phyloP scores from a whole-genome alignment of 1,140 invertebrate species.

The Notospermus geniculatus region DNA sequence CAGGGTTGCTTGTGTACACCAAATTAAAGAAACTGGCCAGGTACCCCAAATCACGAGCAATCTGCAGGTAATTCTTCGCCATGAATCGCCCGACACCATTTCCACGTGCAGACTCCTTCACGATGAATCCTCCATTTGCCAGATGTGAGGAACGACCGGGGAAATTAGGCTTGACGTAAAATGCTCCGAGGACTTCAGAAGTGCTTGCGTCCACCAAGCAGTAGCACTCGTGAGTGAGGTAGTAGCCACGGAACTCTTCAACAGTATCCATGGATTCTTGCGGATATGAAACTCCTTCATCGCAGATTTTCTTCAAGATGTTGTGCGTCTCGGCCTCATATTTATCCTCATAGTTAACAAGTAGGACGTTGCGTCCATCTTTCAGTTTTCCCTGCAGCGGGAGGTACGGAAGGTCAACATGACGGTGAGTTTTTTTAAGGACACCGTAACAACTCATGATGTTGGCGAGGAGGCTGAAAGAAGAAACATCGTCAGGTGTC shows the following conservation, averaged over 20 bases:
- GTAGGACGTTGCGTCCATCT: background rate
- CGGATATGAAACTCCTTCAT: constrained; percentile 38
- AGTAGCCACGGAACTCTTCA: constrained; percentile 34
- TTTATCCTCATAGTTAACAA: too few species aligned
- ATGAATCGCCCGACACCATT: constrained; percentile 32
- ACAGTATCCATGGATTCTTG: constrained; percentile 28
- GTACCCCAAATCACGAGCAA: constrained; percentile 29
- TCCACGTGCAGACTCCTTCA: constrained; percentile 22
- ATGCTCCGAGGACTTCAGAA: constrained; percentile 27
- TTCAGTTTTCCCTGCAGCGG: background rate
- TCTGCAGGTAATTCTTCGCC: constrained; percentile 23
- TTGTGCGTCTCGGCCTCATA: constrained; percentile 18
- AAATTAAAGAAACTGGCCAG: constrained; percentile 36
- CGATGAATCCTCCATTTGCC: constrained; percentile 34
- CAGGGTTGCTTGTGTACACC: constrained; percentile 33
- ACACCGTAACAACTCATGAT: too few species aligned
- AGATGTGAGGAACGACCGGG: constrained; percentile 39
- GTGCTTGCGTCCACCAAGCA: constrained; percentile 20
- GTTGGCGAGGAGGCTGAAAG: too few species aligned
- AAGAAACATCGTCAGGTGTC: too few species aligned
- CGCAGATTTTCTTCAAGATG: constrained; percentile 29
- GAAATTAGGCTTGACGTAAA: constrained; percentile 46
- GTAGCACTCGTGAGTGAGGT: constrained; percentile 33
- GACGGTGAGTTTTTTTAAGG: too few species aligned
- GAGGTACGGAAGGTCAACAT: background rate